Conservation (phyloP, 1,140 invertebrate species). For the Lanistes nyassanus region DNA sequence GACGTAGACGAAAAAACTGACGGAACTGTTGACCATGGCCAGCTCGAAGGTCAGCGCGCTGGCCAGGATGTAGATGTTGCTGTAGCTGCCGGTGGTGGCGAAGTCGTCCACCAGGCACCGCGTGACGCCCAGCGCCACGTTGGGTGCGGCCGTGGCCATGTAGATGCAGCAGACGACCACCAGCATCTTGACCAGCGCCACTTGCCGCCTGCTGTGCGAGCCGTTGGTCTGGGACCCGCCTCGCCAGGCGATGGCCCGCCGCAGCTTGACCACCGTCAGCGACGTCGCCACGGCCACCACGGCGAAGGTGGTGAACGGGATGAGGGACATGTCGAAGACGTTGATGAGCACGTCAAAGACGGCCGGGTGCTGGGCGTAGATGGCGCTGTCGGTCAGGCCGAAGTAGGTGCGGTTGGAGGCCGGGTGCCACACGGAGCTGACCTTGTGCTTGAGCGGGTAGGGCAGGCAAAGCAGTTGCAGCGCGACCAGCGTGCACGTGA, state of each 20-base stretch:
- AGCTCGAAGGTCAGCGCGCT: neutral
- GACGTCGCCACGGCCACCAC: neutral
- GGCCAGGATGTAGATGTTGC: neutral
- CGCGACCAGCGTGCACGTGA: too few relatives aligned
- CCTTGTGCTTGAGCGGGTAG: too few relatives aligned
- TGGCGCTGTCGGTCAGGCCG: too few relatives aligned
- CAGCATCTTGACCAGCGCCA: constrained; percentile 20
- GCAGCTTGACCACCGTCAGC: neutral
- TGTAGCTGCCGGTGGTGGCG: neutral
- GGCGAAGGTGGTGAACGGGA: neutral
- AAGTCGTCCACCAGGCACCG: neutral
- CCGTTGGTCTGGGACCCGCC: neutral
- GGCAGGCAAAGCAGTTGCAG: too few relatives aligned
- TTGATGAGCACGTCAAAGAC: neutral
- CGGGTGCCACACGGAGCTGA: too few relatives aligned
- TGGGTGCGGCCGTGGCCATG: constrained; percentile 2
- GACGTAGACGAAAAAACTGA: constrained; percentile 4
- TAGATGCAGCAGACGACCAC: constrained; percentile 23
- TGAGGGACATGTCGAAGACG: neutral
- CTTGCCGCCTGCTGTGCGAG: neutral
- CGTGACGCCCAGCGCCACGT: neutral
- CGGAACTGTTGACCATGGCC: constrained; percentile 5
- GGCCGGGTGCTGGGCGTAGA: neutral
- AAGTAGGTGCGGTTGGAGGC: too few relatives aligned
- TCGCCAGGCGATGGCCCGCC: neutral